Evolutionary conservation across 2,113 vertebrate species (phyloP).

Genomic region (Maccullochella peelii): DNA sequence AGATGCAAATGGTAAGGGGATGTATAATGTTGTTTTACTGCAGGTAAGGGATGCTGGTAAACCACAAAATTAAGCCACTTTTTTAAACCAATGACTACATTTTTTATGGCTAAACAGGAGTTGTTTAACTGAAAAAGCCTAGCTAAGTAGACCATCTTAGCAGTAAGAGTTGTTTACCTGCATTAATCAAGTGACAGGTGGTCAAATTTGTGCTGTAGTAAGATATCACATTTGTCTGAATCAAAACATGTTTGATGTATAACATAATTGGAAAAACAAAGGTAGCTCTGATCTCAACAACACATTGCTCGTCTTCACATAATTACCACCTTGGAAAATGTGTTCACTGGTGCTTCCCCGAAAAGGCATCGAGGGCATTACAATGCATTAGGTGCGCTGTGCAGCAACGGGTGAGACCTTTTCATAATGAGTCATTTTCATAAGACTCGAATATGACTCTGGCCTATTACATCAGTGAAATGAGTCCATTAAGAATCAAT

Average conservation of each 20-base stretch:
- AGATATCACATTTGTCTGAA: constrained; percentile 31
- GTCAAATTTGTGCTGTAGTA: constrained; percentile 17
- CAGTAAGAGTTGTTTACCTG: constrained; percentile 1
- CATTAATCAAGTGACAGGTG: constrained; percentile 19
- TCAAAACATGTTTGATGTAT: constrained; percentile 33
- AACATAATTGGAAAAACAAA: constrained; percentile 57
- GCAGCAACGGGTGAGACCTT: constrained; percentile 49
- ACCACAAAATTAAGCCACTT: not conserved
- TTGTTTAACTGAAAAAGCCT: not conserved
- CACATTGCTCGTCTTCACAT: constrained; percentile 35
- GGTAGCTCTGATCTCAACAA: constrained; percentile 42
- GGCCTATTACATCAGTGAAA: constrained; percentile 60
- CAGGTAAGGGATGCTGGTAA: not conserved
- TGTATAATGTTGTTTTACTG: not conserved
- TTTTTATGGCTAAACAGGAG: not conserved
- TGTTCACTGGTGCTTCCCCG: constrained; percentile 33
- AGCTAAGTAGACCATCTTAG: not conserved
- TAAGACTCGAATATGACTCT: constrained; percentile 40
- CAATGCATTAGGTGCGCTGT: constrained; percentile 53
- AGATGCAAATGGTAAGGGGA: not conserved
- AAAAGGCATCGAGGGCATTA: constrained; percentile 52
- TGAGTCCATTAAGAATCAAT: constrained; percentile 69
- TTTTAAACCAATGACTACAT: not conserved
- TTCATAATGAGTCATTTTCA: constrained; percentile 62
- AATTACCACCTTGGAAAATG: constrained; percentile 49